These are phyloP conservation scores for Allygus modestus DNA, from an alignment of 2,888 invertebrate genomes.

Conservation along the genomic window DNA sequence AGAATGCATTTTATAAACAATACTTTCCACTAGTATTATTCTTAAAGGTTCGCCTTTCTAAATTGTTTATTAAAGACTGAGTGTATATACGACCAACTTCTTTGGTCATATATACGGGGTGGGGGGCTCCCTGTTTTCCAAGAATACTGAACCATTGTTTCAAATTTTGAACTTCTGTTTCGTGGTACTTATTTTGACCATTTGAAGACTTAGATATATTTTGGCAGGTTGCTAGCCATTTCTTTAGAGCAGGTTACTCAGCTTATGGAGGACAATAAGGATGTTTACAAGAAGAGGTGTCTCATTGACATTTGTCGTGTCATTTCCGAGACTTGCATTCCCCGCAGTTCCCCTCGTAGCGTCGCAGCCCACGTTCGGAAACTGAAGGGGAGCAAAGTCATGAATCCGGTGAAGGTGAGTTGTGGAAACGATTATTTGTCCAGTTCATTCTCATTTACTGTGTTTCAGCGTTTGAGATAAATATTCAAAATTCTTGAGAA, in stretches of 20 bases:
- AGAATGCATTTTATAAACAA: background rate
- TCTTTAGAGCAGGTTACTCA: constrained; percentile 59
- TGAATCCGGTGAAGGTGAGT: constrained; percentile 48
- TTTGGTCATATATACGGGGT: constrained; percentile 54
- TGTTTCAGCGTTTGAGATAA: no score
- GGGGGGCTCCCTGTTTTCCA: background rate
- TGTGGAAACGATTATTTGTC: background rate
- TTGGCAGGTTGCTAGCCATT: constrained; percentile 61
- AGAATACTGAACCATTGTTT: background rate
- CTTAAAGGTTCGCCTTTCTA: background rate
- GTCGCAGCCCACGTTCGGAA: constrained; percentile 17
- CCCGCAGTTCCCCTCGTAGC: background rate
- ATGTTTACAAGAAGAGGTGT: background rate
- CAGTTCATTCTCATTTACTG: background rate
- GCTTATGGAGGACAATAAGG: background rate
- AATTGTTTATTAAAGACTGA: constrained; percentile 28
- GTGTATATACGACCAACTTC: constrained; percentile 51
- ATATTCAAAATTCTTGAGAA: no score
- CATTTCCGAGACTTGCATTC: background rate
- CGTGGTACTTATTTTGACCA: background rate
- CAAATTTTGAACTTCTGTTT: background rate
- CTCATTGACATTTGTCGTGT: background rate
- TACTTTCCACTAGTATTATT: constrained; percentile 22
- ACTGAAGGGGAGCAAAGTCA: background rate
- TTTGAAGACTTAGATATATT: constrained; percentile 23